A percentile compares a stretch with the other conserved stretches of the same genome.
Conservation (phyloP, 2,797 vertebrate species). For the Odontamblyopus lacepedii region DNA sequence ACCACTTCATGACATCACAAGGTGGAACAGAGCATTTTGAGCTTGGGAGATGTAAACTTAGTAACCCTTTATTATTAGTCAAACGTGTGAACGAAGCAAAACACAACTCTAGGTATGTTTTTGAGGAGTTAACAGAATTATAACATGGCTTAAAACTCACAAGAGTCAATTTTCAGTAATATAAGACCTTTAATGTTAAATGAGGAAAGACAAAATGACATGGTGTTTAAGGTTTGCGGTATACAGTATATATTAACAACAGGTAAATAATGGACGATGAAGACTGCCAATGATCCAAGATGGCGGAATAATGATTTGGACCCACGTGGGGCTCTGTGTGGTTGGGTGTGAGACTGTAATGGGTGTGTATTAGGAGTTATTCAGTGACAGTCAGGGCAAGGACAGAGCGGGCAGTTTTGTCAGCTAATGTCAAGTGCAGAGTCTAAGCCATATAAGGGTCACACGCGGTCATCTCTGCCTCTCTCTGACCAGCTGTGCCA, state of each 20-base stretch:
- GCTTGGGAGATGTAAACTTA: no score
- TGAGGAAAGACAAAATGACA: no score
- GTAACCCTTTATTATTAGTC: no score
- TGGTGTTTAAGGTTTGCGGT: no score
- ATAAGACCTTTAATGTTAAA: no score
- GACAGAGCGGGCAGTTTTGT: slow-evolving; percentile 42
- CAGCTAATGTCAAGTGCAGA: slow-evolving; percentile 45
- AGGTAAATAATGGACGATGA: not conserved
- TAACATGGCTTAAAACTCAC: no score
- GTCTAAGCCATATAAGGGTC: slow-evolving; percentile 34
- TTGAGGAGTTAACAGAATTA: no score
- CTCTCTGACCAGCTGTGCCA: slow-evolving; percentile 10
- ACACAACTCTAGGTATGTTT: no score
- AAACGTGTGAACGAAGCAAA: no score
- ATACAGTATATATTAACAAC: not conserved
- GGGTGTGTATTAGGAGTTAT: slow-evolving; percentile 9
- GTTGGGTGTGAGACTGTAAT: not conserved
- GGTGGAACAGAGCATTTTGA: no score
- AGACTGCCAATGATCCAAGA: not conserved
- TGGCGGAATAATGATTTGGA: not conserved
- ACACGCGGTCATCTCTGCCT: slow-evolving; percentile 33
- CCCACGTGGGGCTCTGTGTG: slow-evolving; percentile 1
- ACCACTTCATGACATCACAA: no score
- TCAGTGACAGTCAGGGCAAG: slow-evolving; percentile 37
- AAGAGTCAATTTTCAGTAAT: no score